Percentiles rank a stretch among this genome's conserved stretches.
Evolutionary conservation across 2,888 invertebrate genomes (phyloP).

Genomic region (Palloptera scutellata): DNA sequence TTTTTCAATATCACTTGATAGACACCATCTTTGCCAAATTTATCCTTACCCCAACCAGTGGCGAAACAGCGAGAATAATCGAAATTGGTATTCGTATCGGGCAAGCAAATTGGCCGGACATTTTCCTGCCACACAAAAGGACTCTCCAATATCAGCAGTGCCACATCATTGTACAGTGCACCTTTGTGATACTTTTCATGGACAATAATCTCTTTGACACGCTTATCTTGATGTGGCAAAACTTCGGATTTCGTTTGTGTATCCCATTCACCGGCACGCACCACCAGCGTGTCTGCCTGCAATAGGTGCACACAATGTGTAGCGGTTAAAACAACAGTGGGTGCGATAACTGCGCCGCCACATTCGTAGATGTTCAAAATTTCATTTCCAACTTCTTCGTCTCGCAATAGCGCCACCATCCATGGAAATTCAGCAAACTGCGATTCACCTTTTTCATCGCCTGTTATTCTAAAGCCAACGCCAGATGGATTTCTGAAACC

Average conservation of each 20-base stretch:
- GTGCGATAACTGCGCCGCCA: conserved; percentile 59
- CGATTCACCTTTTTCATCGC: conserved; percentile 69
- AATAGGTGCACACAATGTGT: conserved; percentile 75
- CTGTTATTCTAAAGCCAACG: conserved; percentile 76
- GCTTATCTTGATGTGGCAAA: conserved; percentile 74
- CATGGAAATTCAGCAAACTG: conserved; percentile 66
- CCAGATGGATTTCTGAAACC: conserved; percentile 78
- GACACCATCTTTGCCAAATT: conserved; percentile 62
- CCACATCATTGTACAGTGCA: conserved; percentile 78
- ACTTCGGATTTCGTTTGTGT: conserved; percentile 77
- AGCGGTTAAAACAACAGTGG: conserved; percentile 76
- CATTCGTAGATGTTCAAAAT: conserved; percentile 65
- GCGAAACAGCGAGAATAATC: conserved; percentile 55
- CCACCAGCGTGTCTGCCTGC: conserved; percentile 51
- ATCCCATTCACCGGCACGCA: conserved; percentile 85
- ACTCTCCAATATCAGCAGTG: conserved; percentile 71
- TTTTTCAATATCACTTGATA: conserved; percentile 74
- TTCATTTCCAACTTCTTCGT: conserved; percentile 43
- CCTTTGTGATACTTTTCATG: conserved; percentile 73
- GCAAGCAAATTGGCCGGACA: conserved; percentile 75
- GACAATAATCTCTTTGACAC: conserved; percentile 67
- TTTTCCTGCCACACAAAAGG: conserved; percentile 71
- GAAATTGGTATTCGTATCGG: conserved; percentile 64
- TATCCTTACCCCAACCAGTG: conserved; percentile 62
- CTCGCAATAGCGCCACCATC: conserved; percentile 67